Evolutionary conservation across 2,888 invertebrate genomes (phyloP).

Genomic region (Tetragonula carbonaria): DNA sequence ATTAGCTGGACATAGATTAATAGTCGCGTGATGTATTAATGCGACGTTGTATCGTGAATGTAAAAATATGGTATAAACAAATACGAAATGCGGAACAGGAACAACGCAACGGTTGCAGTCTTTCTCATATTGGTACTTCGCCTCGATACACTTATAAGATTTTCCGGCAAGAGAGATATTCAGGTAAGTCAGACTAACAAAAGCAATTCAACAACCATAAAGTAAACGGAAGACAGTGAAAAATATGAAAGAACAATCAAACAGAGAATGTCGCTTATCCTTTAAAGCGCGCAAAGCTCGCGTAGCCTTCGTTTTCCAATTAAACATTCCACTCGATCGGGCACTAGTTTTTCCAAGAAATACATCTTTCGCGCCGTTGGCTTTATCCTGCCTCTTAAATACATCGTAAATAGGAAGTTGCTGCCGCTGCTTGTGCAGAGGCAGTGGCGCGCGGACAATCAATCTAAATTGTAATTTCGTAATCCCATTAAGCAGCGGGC

Average conservation of each 20-base stretch:
- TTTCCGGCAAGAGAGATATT: too few relatives aligned
- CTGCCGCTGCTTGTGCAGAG: not conserved
- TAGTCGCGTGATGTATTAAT: not conserved
- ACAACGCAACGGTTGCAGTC: too few relatives aligned
- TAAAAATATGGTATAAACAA: too few relatives aligned
- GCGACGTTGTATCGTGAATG: not conserved
- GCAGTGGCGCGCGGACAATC: slow-evolving; percentile 60
- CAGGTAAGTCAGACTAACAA: not conserved
- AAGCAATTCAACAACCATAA: not conserved
- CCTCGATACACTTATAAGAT: too few relatives aligned
- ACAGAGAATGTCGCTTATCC: not conserved
- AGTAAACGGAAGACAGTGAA: not conserved
- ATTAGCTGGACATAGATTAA: not conserved
- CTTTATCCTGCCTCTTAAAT: slow-evolving; percentile 11
- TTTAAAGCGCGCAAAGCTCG: not conserved
- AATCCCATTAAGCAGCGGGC: slow-evolving; percentile 75
- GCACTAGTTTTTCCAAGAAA: not conserved
- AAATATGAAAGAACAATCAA: not conserved
- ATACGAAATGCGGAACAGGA: too few relatives aligned
- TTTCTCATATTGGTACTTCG: too few relatives aligned
- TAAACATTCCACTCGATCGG: not conserved
- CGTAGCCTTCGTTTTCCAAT: not conserved
- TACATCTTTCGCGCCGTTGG: slow-evolving; percentile 1
- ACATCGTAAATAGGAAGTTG: slow-evolving; percentile 1
- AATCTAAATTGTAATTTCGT: slow-evolving; percentile 78